Base-by-base conservation (phyloP, 2,113 vertebrate genomes). In the Antigone vipio region DNA sequence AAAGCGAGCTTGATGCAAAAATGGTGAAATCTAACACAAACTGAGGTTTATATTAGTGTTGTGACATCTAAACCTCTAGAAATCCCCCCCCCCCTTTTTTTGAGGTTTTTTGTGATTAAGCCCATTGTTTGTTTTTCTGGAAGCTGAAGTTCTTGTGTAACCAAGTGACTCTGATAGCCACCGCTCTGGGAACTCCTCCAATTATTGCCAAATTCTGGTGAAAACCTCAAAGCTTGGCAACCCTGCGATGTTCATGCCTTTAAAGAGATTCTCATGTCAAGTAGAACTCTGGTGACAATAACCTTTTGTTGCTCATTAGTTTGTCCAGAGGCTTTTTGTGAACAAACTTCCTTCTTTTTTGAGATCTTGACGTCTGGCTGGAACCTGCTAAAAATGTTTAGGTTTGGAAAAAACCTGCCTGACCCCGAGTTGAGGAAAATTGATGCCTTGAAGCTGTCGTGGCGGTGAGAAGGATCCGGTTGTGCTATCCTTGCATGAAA, bases 1-100 rank as follows among this genome's bases (percentile, higher is more conserved):
- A 3, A 34, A 15, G 9, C 0, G 1, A 53, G 5, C 6, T 14
- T 2, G 14, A 3, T 14, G 42, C 12, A 9, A 42, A 32, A n/a
- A 27, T 9, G 1, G 1, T 7, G 42, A 22, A 18, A 18, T 20
- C 29, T 21, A 40, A 45, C 24, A 2, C 29, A 40, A 32, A 2
- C 2, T 1, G 11, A 49, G 34, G 34, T 24, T 55, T n/a, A 2
- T 10, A 2, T 26, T 9, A 18, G 34, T 13, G 11, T 38, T 58
- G 42, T 27, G 49, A 23, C 20, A 17, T 9, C 44, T 38, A 18
- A 74, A 18, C 72, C 50, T 24, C 29, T 15, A 32, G 52, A 63
- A 64, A 59, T n/a, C 24, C 21, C 20, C 2, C 40, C 12, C 40
- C 40, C 10, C 40, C 40, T 75, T 64, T 84, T 20, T 50, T 45